Evolutionary conservation across 2,888 invertebrate species (phyloP), one percentile per base, ranked within the genome.

Genomic region (Drosophila affinis): DNA sequence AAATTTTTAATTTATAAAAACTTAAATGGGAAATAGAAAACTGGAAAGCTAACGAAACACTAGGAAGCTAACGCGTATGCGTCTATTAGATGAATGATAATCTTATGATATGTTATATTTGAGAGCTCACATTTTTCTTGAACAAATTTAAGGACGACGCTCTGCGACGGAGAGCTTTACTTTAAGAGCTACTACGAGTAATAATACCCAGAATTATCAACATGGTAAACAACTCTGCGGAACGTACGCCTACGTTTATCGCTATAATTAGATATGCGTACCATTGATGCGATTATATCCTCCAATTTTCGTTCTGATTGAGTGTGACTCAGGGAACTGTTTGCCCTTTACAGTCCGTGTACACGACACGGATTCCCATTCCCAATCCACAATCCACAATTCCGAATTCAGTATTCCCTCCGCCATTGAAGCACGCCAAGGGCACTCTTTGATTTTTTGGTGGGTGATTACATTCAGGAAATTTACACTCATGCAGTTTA

Each of bases 231-330:
- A 39, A 39, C 12, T 6, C 2, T 6, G 39, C 39, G 14, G 39
- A 39, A 14, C 39, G 5, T 39, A 14, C 39, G 39, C 39, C 39
- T 6, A 39, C 14, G 39, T 6, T 39, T 39, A 39, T 39, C 39
- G 39, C 39, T 78, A 64, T 71, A 69, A 72, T 75, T 61, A 71
- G 65, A 72, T 75, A 62, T 71, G 72, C 65, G 71, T 75, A 69
- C 48, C 58, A 54, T 52, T 64, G 72, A 53, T 45, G 67, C 56
- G 3, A 53, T 51, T 67, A 53, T 47, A 62, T 56, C 57, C 45
- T 14, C 57, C 52, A 21, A 57, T 72, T 67, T 53, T 52, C n/a
- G 14, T 39, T 39, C 39, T 55, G 47, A 46, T 24, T 34, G 45
- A 32, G 21, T 39, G 39, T 39, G 39, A 39, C 39, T n/a, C 39